Evolutionary conservation across 2,113 vertebrate species (phyloP).

Genomic region (Antechinus stuartii): DNA sequence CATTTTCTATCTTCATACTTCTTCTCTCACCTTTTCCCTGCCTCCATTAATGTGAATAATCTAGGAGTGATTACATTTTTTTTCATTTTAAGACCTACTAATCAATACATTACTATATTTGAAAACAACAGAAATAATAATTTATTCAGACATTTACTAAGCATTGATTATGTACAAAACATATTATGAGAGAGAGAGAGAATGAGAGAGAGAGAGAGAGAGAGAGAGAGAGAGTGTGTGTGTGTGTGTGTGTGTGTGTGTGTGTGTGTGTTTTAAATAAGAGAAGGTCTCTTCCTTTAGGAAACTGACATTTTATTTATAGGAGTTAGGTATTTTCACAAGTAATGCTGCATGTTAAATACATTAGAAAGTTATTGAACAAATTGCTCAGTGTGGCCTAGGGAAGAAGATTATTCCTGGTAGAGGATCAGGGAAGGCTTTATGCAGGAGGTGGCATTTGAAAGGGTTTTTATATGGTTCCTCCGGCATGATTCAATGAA

Average conservation of each 20-base stretch:
- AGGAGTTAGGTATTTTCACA: not conserved
- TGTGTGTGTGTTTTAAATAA: not conserved
- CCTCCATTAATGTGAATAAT: not conserved
- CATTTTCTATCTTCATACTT: not conserved
- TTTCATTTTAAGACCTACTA: not conserved
- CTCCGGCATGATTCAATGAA: not conserved
- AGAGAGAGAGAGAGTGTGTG: no score
- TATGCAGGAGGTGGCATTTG: not conserved
- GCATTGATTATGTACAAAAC: not conserved
- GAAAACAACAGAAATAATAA: not conserved
- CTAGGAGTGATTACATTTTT: not conserved
- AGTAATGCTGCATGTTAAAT: not conserved
- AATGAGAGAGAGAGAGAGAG: no score
- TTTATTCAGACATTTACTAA: not conserved
- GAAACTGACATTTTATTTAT: not conserved
- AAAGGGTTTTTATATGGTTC: not conserved
- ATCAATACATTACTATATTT: not conserved
- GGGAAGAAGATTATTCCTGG: not conserved
- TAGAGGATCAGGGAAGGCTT: not conserved
- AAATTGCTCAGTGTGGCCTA: not conserved
- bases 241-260: not conserved
- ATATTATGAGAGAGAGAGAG: no score
- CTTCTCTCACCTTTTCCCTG: not conserved
- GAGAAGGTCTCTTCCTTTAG: not conserved
- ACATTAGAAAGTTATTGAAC: not conserved